A percentile compares a stretch with the other conserved stretches of the same genome.
These are phyloP conservation scores for Heterohyrax brucei DNA, from an alignment of 2,797 vertebrate genomes.

Conservation along the genomic window DNA sequence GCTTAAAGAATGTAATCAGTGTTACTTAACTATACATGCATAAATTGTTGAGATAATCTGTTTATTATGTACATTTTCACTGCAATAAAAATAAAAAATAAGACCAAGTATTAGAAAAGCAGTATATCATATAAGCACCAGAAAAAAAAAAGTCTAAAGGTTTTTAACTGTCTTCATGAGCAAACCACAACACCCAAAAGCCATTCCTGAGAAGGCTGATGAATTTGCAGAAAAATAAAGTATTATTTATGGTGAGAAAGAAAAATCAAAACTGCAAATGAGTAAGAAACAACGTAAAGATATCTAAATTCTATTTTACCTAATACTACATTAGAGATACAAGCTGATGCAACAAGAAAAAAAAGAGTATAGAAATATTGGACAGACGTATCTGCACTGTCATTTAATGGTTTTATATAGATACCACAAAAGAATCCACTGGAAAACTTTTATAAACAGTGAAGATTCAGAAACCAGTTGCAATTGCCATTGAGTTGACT, in stretches of 20 bases:
- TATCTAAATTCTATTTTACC: neutral
- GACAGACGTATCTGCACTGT: neutral
- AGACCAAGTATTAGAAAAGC: neutral
- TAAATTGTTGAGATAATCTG: too few species aligned
- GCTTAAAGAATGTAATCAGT: too few species aligned
- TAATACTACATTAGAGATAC: neutral
- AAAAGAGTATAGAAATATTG: neutral
- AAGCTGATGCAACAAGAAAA: neutral
- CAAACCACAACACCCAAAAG: neutral
- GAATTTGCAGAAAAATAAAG: neutral
- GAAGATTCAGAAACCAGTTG: neutral
- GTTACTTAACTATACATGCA: too few species aligned
- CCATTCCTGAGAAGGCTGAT: neutral
- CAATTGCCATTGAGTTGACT: too few species aligned
- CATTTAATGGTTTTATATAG: neutral
- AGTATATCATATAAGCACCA: neutral
- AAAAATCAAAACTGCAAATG: slow-evolving; percentile 32
- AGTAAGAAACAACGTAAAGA: neutral
- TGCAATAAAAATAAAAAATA: too few species aligned
- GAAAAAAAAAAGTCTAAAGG: neutral
- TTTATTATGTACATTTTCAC: too few species aligned
- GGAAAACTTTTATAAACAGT: neutral
- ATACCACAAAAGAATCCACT: neutral
- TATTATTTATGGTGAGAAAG: neutral
- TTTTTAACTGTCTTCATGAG: neutral